Conservation (phyloP, 2,888 invertebrate species). For the Eurytoma adleriae region DNA sequence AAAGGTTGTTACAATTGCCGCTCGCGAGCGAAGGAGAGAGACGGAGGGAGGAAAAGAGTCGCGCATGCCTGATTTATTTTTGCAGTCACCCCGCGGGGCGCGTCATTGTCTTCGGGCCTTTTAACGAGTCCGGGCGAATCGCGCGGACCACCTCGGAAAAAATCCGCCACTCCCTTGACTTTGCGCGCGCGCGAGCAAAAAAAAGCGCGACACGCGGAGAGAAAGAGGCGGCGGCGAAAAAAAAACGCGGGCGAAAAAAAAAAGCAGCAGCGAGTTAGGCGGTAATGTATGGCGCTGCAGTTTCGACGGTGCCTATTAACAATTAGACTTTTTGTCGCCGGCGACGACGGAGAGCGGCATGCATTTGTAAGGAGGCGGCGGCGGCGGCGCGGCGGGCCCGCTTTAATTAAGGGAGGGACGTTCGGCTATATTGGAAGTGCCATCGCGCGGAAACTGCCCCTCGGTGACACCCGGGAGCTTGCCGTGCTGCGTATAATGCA, state of each 20-base stretch:
- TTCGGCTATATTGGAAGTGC: slow-evolving; percentile 48
- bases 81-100: slow-evolving; percentile 65
- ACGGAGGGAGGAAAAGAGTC: too few relatives aligned
- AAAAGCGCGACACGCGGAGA: slow-evolving; percentile 1
- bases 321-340: slow-evolving; percentile 62
- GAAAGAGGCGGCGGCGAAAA: slow-evolving; percentile 23
- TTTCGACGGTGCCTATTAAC: slow-evolving; percentile 57
- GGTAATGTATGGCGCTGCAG: slow-evolving; percentile 34
- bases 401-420: slow-evolving; percentile 58
- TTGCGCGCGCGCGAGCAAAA: slow-evolving; percentile 25
- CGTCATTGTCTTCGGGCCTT: slow-evolving; percentile 61
- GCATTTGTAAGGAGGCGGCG: slow-evolving; percentile 62
- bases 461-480: slow-evolving; percentile 31
- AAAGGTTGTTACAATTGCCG: slow-evolving; percentile 72
- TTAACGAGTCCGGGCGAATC: slow-evolving; percentile 56
- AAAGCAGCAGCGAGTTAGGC: slow-evolving; percentile 35
- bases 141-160: slow-evolving; percentile 51
- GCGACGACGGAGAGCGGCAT: slow-evolving; percentile 49
- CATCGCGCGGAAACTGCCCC: slow-evolving; percentile 54
- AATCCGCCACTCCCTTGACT: slow-evolving; percentile 56
- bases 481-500: slow-evolving; percentile 25
- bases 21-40: slow-evolving; percentile 4
- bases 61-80: slow-evolving; percentile 69
- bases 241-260: slow-evolving; percentile 26
- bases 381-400: slow-evolving; percentile 30